These are phyloP conservation scores for Drosophila pseudotalamancana DNA, from an alignment of 2,888 invertebrate genomes.

Conservation along the genomic window DNA sequence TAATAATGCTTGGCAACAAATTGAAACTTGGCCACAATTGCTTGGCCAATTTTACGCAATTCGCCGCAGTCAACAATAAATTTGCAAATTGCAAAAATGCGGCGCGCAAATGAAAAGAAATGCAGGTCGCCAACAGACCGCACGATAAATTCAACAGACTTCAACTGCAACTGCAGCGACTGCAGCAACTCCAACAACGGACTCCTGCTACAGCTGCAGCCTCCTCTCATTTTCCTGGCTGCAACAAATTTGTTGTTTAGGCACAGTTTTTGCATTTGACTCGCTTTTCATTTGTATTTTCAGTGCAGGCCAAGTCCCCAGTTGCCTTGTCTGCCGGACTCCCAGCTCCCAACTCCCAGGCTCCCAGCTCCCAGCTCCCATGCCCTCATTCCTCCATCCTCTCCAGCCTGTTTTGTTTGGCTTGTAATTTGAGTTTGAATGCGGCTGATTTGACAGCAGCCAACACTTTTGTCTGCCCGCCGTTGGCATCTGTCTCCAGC, in stretches of 20 bases:
- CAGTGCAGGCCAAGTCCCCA: constrained; percentile 22
- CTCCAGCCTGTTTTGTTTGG: constrained; percentile 61
- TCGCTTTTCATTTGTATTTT: constrained; percentile 53
- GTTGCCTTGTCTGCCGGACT: constrained; percentile 10
- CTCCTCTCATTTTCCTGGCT: constrained; percentile 43
- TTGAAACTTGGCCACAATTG: constrained; percentile 76
- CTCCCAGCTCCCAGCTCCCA: constrained; percentile 2
- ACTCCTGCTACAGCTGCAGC: constrained; percentile 5
- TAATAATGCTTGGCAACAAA: constrained; percentile 54
- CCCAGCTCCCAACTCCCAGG: background rate
- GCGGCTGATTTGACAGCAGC: constrained; percentile 76
- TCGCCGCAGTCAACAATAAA: constrained; percentile 78
- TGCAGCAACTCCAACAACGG: background rate
- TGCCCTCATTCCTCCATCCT: background rate
- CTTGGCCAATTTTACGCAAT: constrained; percentile 77
- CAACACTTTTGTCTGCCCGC: constrained; percentile 63
- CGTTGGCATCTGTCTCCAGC: constrained; percentile 63
- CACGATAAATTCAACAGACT: constrained; percentile 70
- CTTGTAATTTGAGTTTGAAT: constrained; percentile 76
- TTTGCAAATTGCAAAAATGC: constrained; percentile 65
- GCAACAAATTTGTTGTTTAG: constrained; percentile 63
- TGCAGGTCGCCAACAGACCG: constrained; percentile 67
- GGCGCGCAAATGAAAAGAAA: constrained; percentile 60
- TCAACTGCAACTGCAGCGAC: constrained; percentile 22
- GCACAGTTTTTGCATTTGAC: constrained; percentile 59